Evolutionary conservation across 2,888 invertebrate species (phyloP), one percentile per base, ranked within the genome.

Genomic region (Eilema griseolum): DNA sequence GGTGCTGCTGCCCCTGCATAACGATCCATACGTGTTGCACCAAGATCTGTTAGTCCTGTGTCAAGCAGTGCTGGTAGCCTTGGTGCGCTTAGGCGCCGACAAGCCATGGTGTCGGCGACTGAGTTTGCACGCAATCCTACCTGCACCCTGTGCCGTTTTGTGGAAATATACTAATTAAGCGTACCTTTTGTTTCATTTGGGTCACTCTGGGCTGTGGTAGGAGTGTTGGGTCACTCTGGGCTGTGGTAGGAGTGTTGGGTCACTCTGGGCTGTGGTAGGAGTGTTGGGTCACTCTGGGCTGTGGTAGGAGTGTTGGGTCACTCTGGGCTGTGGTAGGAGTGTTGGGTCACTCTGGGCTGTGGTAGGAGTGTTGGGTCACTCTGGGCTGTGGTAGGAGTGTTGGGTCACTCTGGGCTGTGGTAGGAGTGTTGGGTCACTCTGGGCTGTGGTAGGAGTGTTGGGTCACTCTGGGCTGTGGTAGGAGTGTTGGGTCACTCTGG

Each of bases 131-230:
- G 16, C 61, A 23, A 24, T 23, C 24, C 31, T 67, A 52, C n/a
- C 37, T 26, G n/a, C 56, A 31, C n/a, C 56, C 16, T 41, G 62
- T 63, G 68, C 52, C 62, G 62, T 68, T 68, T 68, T 63, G 68
- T 68, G 62, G 62, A 62, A 62, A 68, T 68, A 57, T 68, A 68
- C 68, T 56, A n/a, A 74, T 82, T 78, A 66, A 73, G 81, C 75
- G 67, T 78, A 24, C 41, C 11, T n/a, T 3, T 28, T 1, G 4
- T 66, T 14, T 66, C 14, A 60, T 59, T 66, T 23, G 11, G 16
- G 41, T 14, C 41, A 60, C 31, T 28, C 14, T n/a, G 28, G 46
- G 20, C 11, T 59, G 12, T 12, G 14, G 57, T 12, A 4, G 26
- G 31, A 31, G 23, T 26, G 57, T n/a, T 23, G 57, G 57, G 31